Conservation (phyloP, 2,797 vertebrate genomes). For the Scleropages formosus region DNA sequence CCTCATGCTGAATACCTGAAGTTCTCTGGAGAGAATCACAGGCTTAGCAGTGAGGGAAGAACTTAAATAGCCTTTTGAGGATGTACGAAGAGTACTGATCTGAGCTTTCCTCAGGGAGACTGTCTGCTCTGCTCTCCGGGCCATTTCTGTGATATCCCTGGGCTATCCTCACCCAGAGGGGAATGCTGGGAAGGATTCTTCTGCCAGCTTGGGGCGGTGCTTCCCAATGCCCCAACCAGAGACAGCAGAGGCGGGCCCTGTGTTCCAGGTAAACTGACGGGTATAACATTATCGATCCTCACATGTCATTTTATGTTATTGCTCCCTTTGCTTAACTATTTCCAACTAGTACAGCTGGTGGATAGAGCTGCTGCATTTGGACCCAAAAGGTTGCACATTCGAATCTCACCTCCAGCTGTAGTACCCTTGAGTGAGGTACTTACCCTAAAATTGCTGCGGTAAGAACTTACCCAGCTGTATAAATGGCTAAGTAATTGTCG, state of each 20-base stretch:
- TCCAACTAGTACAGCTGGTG: too few relatives aligned
- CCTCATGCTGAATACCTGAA: too few relatives aligned
- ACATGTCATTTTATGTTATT: too few relatives aligned
- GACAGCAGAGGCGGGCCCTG: slow-evolving; percentile 72
- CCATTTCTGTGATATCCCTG: slow-evolving; percentile 67
- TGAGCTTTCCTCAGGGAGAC: slow-evolving; percentile 59
- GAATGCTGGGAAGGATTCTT: slow-evolving; percentile 78
- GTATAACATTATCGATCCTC: too few relatives aligned
- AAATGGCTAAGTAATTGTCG: too few relatives aligned
- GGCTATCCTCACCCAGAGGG: slow-evolving; percentile 70
- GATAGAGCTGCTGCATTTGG: too few relatives aligned
- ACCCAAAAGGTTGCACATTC: too few relatives aligned
- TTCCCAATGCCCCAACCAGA: slow-evolving; percentile 59
- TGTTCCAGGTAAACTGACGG: slow-evolving; percentile 67
- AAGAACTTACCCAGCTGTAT: too few relatives aligned
- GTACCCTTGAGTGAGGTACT: too few relatives aligned
- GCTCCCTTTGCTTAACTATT: too few relatives aligned
- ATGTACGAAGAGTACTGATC: not conserved
- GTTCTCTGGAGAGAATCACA: not conserved
- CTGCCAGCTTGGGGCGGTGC: slow-evolving; percentile 64
- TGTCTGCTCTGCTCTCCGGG: slow-evolving; percentile 73
- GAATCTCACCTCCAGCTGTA: too few relatives aligned
- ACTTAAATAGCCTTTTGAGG: not conserved
- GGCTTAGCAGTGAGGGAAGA: not conserved
- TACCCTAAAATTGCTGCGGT: too few relatives aligned